Evolutionary conservation across 2,888 invertebrate genomes (phyloP), one percentile per base, ranked within the genome.

Genomic region (Lasioglossum calceatum): DNA sequence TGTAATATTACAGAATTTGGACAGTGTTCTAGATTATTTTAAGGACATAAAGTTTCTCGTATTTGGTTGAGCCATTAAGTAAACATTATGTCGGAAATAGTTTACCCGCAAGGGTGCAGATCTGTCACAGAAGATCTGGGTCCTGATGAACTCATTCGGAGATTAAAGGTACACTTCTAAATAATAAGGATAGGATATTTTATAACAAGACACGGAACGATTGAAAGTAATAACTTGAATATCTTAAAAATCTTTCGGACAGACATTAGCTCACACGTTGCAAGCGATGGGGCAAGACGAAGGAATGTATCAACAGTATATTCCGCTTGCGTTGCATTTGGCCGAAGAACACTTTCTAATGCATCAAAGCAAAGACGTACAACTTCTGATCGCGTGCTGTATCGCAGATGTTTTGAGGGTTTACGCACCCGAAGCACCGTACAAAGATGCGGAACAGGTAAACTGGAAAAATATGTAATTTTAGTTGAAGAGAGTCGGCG

Each of bases 201-300:
- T 32, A 50, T 67, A 54, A 77, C 27, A 8, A 36, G 58, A 58
- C 27, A 32, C 14, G 32, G 16, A 67, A 12, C 23, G 8, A 47
- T 44, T 0, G 14, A 44, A 44, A 4, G 44, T 14, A 44, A 44
- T 27, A 39, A 12, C 71, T 72, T 23, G 64, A 50, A 36, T 19
- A 54, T 12, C 5, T 67, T 47, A 36, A 73, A 67, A 79, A 79
- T 87, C 87, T 74, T 73, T 77, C 77, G 54, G 86, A n/a, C 91
- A 98, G 98, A 98, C 98, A 32, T 96, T 99, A 93, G 99, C 99
- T 47, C 98, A 99, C 95, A 98, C 98, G 0, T 97, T 99, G 80
- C 99, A 99, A 96, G 98, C 99, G 88, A 98, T 99, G 97, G 99
- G 98, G 50, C 98, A 99, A 96, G 99, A 99, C 96, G 99, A 99